Conservation (phyloP, 2,113 vertebrate species). For the Tachycineta bicolor region DNA sequence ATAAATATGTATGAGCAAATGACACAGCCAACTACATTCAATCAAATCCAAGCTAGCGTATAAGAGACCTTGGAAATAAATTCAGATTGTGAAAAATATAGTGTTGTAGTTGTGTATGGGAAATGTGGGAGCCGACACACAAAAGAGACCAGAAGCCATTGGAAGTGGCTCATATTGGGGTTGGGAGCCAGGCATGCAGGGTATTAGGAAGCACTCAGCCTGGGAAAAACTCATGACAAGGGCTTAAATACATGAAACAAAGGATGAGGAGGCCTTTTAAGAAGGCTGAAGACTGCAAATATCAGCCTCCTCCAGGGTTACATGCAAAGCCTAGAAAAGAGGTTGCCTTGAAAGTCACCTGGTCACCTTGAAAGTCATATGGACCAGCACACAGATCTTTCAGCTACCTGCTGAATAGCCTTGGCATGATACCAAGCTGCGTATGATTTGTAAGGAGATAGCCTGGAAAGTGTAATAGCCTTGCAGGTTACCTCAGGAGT, state of each 20-base stretch:
- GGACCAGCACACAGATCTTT: background rate
- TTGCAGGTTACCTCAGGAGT: background rate
- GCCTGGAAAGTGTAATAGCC: background rate
- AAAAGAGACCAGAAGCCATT: background rate
- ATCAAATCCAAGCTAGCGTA: background rate
- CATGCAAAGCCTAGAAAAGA: background rate
- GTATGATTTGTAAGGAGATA: background rate
- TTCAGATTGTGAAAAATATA: background rate
- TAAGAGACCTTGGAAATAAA: background rate
- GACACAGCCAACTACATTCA: background rate
- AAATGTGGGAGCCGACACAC: background rate
- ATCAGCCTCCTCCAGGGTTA: background rate
- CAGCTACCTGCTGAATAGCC: background rate
- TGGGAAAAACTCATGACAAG: background rate
- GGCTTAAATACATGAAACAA: background rate
- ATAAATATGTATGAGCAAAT: background rate
- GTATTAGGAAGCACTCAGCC: background rate
- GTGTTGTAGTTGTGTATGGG: background rate
- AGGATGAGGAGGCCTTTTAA: background rate
- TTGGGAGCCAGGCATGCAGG: accelerated
- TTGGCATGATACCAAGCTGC: background rate
- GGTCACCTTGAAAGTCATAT: background rate
- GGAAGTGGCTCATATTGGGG: background rate
- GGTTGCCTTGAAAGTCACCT: background rate
- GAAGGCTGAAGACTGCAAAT: background rate